These are phyloP conservation scores for Hephaestus fuliginosus DNA, from an alignment of 2,797 vertebrate species.

Conservation along the genomic window DNA sequence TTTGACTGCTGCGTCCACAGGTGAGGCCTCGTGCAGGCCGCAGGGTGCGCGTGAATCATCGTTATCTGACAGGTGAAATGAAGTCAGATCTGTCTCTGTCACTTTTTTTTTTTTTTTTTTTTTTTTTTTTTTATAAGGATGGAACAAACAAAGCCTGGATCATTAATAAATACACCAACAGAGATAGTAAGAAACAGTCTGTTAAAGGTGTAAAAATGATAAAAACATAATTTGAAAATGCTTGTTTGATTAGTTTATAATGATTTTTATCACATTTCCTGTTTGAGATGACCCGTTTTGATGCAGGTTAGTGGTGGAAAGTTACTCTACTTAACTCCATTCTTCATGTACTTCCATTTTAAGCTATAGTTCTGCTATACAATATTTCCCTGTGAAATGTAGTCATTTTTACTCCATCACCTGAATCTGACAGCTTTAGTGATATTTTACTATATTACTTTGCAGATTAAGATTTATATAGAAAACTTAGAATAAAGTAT, in stretches of 20 bases:
- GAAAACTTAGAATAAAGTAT: no score
- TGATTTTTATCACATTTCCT: no score
- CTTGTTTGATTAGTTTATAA: no score
- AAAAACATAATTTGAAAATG: background rate
- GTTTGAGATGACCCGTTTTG: no score
- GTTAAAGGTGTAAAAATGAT: background rate
- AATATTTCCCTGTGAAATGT: no score
- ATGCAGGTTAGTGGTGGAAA: no score
- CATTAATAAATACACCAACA: background rate
- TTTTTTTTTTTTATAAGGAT: background rate
- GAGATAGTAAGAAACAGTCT: background rate
- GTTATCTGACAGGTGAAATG: conserved; percentile 50
- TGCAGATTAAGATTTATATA: no score
- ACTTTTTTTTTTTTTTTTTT: background rate
- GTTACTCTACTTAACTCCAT: background rate
- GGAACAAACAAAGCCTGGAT: background rate
- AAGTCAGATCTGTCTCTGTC: conserved; percentile 40
- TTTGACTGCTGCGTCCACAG: conserved; percentile 25
- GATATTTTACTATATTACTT: no score
- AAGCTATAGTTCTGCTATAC: no score
- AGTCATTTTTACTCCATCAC: no score
- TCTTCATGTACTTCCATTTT: no score
- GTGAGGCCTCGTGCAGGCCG: conserved; percentile 27
- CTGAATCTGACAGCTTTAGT: no score
- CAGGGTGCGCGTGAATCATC: conserved; percentile 42